Percentiles rank a stretch among this genome's conserved stretches.
Conservation (phyloP, 2,797 vertebrate species). For the Sphaeramia orbicularis region DNA sequence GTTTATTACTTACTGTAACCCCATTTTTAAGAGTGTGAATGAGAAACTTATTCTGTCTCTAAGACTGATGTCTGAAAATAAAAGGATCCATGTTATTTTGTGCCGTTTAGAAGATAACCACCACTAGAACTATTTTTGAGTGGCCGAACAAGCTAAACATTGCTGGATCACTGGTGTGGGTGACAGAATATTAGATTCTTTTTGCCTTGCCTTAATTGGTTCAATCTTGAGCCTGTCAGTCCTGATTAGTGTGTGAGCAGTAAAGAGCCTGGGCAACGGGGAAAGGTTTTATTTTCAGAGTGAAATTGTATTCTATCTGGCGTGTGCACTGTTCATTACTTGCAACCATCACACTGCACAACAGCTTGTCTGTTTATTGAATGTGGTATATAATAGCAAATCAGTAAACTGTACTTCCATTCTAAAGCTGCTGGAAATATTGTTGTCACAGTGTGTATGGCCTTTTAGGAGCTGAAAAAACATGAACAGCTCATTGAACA, state of each 20-base stretch:
- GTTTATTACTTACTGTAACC: conserved; percentile 33
- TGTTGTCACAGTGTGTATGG: conserved; percentile 75
- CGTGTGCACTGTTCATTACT: conserved; percentile 62
- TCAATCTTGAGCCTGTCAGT: conserved; percentile 86
- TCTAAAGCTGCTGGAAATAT: conserved; percentile 55
- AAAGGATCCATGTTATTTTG: conserved; percentile 36
- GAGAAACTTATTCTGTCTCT: conserved; percentile 28
- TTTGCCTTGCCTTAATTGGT: conserved; percentile 83
- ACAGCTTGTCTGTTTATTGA: conserved; percentile 53
- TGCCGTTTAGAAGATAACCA: conserved; percentile 36
- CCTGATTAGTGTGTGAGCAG: conserved; percentile 78
- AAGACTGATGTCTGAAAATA: conserved; percentile 35
- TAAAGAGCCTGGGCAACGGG: conserved; percentile 62
- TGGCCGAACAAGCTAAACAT: conserved; percentile 70
- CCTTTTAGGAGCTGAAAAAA: conserved; percentile 51
- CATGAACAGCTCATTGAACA: conserved; percentile 48
- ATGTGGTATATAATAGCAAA: conserved; percentile 53
- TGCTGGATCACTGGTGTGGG: conserved; percentile 78
- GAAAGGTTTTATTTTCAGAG: conserved; percentile 74
- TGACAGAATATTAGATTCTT: conserved; percentile 83
- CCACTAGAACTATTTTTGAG: conserved; percentile 58
- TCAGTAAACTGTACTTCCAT: conserved; percentile 52
- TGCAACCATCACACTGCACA: conserved; percentile 31
- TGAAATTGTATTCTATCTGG: conserved; percentile 59
- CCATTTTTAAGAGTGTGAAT: conserved; percentile 34